Evolutionary conservation across 2,113 vertebrate genomes (phyloP).

Genomic region (Cryptotis parvus): DNA sequence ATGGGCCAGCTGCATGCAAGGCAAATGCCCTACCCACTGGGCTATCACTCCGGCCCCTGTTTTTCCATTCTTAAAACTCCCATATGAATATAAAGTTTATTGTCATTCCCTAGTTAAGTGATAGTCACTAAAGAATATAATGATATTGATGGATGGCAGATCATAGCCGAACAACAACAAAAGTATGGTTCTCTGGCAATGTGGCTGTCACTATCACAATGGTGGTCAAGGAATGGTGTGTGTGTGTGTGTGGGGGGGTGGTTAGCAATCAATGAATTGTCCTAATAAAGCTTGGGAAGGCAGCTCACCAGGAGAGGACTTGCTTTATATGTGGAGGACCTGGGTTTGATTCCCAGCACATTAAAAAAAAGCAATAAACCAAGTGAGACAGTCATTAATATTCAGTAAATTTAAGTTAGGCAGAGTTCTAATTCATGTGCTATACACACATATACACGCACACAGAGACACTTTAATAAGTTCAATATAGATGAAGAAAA

Average conservation of each 20-base stretch:
- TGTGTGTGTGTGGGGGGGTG: too few relatives aligned
- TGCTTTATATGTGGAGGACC: too few relatives aligned
- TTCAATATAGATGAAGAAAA: background rate
- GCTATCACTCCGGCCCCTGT: too few relatives aligned
- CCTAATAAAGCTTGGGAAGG: too few relatives aligned
- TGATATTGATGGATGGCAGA: background rate
- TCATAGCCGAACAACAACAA: background rate
- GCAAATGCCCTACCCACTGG: too few relatives aligned
- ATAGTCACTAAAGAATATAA: background rate
- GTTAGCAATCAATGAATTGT: too few relatives aligned
- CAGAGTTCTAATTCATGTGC: background rate
- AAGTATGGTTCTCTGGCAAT: background rate
- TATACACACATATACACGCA: background rate
- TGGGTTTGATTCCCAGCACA: too few relatives aligned
- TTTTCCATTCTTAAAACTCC: background rate
- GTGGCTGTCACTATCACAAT: background rate
- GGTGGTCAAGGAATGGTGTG: too few relatives aligned
- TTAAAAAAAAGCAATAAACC: background rate
- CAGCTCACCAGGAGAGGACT: too few relatives aligned
- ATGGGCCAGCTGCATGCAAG: too few relatives aligned
- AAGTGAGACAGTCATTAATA: background rate
- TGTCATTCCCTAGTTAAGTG: background rate
- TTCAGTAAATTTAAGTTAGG: background rate
- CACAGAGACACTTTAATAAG: background rate
- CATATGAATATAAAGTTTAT: slow-evolving; percentile 10